Conservation (phyloP, 2,797 vertebrate species). For the Hypotaenidia okinawae region DNA sequence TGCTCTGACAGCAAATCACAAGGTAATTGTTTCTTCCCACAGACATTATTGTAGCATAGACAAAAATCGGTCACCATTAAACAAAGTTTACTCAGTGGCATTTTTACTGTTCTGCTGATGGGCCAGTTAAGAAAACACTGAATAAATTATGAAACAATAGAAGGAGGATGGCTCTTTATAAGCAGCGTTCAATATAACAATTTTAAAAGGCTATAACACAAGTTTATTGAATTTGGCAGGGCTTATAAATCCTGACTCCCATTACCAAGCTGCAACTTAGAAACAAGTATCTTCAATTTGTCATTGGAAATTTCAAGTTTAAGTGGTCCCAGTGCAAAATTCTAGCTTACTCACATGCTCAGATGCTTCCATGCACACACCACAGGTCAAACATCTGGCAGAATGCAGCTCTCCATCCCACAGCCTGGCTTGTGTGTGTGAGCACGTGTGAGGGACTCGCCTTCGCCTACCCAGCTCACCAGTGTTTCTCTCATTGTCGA, state of each 20-base stretch:
- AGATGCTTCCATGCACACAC: neutral
- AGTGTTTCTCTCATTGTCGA: neutral
- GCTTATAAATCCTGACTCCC: constrained; percentile 61
- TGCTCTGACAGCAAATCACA: constrained; percentile 36
- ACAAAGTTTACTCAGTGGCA: constrained; percentile 65
- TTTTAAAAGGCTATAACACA: constrained; percentile 66
- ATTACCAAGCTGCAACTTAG: constrained; percentile 7
- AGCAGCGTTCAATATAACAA: constrained; percentile 53
- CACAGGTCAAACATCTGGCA: neutral
- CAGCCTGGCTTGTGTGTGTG: neutral
- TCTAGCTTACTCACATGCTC: neutral
- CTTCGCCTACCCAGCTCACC: neutral
- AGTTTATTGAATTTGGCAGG: constrained; percentile 68
- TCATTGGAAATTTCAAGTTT: constrained; percentile 23
- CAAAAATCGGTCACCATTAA: constrained; percentile 65
- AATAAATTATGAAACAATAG: constrained; percentile 71
- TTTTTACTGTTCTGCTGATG: constrained; percentile 65
- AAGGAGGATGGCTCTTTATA: constrained; percentile 38
- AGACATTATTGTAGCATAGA: constrained; percentile 59
- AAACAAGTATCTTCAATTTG: constrained; percentile 32
- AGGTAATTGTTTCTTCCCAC: constrained; percentile 62
- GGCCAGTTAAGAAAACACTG: constrained; percentile 60
- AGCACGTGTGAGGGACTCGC: neutral
- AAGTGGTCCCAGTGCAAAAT: constrained; percentile 37
- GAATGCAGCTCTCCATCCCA: neutral